Evolutionary conservation across 2,113 vertebrate species (phyloP), one percentile per base, ranked within the genome.

Genomic region (Conger conger): DNA sequence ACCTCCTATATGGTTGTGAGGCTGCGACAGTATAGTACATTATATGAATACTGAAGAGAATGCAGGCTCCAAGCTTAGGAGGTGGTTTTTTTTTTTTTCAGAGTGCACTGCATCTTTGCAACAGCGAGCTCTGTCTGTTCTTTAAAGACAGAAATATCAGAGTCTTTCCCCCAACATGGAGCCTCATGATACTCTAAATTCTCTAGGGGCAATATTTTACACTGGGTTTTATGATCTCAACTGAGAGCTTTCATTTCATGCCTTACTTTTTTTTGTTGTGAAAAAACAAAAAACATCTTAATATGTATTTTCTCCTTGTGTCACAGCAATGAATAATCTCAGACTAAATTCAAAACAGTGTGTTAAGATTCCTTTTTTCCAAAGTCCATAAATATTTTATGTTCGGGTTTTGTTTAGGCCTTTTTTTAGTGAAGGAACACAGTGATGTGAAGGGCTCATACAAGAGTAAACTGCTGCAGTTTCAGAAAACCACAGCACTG

Each of bases 41-140:
- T 27, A n/a, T 45, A 16, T 76, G 40, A 76, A 50, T 35, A 35
- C 45, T 78, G 20, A 84, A 36, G 53, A 27, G 36, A 54, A 73
- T 53, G 13, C 76, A 79, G 54, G 30, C 37, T 80, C 27, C 36
- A 77, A 50, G 18, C 33, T 77, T 17, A 27, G 73, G 15, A 33
- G 8, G 38, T 76, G 4, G 4, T 45, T n/a, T 79, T 76, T n/a
- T 23, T 18, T n/a, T 27, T 60, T 76, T 27, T 27, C 20, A 37
- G 57, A 60, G 80, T 79, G 42, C 11, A 37, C 60, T 82, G 57
- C 63, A 40, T 60, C 79, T 77, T 33, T 53, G 76, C n/a, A n/a
- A 87, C 88, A 88, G 86, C 88, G 88, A 92, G 85, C 89, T 87
- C 86, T 85, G 87, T 79, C 84, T 82, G 88, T 82, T 87, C 88